Evolutionary conservation across 2,797 vertebrate species (phyloP).

Genomic region (Podargus strigoides): DNA sequence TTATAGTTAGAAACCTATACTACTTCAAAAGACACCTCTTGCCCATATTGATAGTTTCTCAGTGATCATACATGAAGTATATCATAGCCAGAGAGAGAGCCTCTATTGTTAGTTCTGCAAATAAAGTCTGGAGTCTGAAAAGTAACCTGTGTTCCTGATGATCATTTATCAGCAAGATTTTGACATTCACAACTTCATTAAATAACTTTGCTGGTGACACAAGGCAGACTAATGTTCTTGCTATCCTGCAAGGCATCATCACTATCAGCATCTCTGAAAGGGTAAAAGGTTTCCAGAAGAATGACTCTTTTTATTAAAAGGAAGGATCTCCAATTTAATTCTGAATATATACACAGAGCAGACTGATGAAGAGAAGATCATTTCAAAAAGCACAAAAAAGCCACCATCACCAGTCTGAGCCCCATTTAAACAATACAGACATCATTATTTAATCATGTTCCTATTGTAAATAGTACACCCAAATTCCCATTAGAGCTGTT

Average conservation of each 20-base stretch:
- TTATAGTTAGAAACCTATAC: background rate
- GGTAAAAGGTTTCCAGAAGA: background rate
- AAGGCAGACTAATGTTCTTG: background rate
- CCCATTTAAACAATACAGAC: background rate
- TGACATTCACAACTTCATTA: constrained; percentile 40
- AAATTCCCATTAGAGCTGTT: background rate
- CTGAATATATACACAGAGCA: background rate
- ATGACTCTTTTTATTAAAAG: background rate
- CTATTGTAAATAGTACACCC: background rate
- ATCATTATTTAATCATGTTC: background rate
- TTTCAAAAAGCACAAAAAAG: background rate
- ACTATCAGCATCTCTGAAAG: background rate
- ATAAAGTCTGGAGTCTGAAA: constrained; percentile 13
- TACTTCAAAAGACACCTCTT: background rate
- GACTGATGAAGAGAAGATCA: background rate
- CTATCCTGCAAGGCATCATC: background rate
- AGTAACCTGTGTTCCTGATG: background rate
- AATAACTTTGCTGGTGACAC: background rate
- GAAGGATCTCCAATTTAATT: background rate
- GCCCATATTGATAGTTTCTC: background rate
- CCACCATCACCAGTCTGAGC: background rate
- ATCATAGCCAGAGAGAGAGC: background rate
- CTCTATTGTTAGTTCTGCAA: constrained; percentile 8
- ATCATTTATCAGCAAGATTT: constrained; percentile 5
- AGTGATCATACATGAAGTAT: background rate